A percentile compares a stretch with the other conserved stretches of the same genome.
Evolutionary conservation across 2,113 vertebrate genomes (phyloP).

Genomic region (Leuciscus idus): DNA sequence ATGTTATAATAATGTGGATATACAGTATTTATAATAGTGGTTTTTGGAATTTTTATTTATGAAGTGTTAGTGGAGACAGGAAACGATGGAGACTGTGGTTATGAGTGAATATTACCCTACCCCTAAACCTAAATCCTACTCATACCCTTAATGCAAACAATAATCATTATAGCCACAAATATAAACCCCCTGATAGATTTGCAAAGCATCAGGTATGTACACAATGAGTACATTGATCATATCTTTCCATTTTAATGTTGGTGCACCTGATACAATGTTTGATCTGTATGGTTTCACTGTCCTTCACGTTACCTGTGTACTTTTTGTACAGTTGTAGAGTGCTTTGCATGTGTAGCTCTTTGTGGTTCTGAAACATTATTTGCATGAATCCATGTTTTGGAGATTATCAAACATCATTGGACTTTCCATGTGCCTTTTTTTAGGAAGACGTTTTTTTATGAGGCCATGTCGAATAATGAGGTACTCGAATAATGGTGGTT

Average conservation of each 20-base stretch:
- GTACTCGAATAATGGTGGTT: conserved; percentile 26
- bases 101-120: neutral
- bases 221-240: neutral
- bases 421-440: conserved; percentile 22
- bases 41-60: neutral
- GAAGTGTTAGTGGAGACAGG: neutral
- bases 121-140: neutral
- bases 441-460: neutral
- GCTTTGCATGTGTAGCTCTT: conserved; percentile 68
- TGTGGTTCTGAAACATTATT: conserved; percentile 56
- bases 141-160: neutral
- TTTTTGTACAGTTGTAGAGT: neutral
- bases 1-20: neutral
- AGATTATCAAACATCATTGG: conserved; percentile 37
- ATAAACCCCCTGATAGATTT: neutral
- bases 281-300: neutral
- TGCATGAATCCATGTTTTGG: conserved; percentile 65
- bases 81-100: neutral
- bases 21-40: neutral
- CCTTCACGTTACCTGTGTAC: neutral
- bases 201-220: neutral
- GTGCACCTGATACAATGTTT: neutral
- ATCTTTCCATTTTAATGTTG: neutral
- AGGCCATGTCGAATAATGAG: neutral
- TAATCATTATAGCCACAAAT: neutral